Evolutionary conservation across 1,140 invertebrate genomes (phyloP), one percentile per base, ranked within the genome.

Genomic region (Drosophila virilis): DNA sequence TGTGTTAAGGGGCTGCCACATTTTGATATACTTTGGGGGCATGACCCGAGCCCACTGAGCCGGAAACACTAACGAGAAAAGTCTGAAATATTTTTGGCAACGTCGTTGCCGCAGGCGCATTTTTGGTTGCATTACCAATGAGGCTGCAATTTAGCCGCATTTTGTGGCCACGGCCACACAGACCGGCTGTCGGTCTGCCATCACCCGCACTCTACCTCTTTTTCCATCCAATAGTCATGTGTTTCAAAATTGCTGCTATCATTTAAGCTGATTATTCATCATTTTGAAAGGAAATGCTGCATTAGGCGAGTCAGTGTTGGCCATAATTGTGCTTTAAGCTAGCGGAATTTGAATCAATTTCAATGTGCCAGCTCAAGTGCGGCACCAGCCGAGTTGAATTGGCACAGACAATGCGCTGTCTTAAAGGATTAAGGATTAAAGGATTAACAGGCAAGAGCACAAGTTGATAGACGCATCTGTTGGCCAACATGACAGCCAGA

Each of bases 361-460:
- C 67, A 85, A 82, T 86, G 40, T 33, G 22, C 51, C 65, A 66
- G 62, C 67, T 74, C 42, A 60, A 78, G 38, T 50, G 43, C 37
- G 43, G n/a, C 33, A 37, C 12, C 40, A 10, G 17, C 17, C 32
- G 32, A 8, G 7, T 51, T 48, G 28, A 38, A 32, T 38, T 32
- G 38, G 32, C 43, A 35, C 61, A 81, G 70, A 86, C 66, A 61
- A 54, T 43, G 62, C 40, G 64, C 42, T 54, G 55, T 70, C 66
- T 70, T 86, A 85, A 85, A 85, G 81, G 81, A 85, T 85, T 85
- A 78, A 43, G 57, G 58, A 85, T 85, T 85, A 78, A 43, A 42
- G 58, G 37, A 61, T 69, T 69, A 85, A 78, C 78, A 52, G 51
- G 65, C 52, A 66, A 48, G 58, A 75, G 70, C 62, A 78, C 74